A percentile compares a stretch with the other conserved stretches of the same genome.
Evolutionary conservation across 2,113 vertebrate genomes (phyloP).

Genomic region (Eira barbara): DNA sequence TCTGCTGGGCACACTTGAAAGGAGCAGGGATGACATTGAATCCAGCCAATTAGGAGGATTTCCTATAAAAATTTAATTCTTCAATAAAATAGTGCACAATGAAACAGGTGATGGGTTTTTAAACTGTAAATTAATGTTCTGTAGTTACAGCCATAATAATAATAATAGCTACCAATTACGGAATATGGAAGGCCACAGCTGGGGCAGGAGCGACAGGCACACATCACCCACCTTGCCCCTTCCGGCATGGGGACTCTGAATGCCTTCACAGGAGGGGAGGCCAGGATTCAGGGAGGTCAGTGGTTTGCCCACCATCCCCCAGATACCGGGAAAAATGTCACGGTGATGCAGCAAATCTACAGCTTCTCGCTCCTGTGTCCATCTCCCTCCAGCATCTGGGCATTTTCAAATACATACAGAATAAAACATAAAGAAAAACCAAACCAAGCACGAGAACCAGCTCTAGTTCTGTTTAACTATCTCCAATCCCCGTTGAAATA

Average conservation of each 20-base stretch:
- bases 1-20: neutral
- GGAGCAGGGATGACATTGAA: neutral
- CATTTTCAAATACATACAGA: neutral
- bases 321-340: neutral
- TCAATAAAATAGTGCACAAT: constrained; percentile 55
- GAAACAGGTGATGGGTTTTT: constrained; percentile 66
- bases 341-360: neutral
- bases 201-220: neutral
- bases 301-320: neutral
- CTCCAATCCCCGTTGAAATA: no score
- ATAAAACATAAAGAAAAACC: neutral
- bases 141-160: constrained; percentile 56
- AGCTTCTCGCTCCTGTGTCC: neutral
- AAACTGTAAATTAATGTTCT: constrained; percentile 70
- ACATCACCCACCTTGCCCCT: accelerated
- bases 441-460: neutral
- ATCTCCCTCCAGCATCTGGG: neutral
- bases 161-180: constrained; percentile 53
- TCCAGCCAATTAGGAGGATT: constrained; percentile 49
- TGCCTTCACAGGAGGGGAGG: neutral
- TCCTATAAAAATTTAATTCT: constrained; percentile 67
- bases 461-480: neutral
- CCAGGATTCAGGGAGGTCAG: neutral
- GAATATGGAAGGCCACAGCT: neutral
- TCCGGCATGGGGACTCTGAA: accelerated